Evolutionary conservation across 1,140 invertebrate species (phyloP).

Genomic region (Andrena cerasifolii): DNA sequence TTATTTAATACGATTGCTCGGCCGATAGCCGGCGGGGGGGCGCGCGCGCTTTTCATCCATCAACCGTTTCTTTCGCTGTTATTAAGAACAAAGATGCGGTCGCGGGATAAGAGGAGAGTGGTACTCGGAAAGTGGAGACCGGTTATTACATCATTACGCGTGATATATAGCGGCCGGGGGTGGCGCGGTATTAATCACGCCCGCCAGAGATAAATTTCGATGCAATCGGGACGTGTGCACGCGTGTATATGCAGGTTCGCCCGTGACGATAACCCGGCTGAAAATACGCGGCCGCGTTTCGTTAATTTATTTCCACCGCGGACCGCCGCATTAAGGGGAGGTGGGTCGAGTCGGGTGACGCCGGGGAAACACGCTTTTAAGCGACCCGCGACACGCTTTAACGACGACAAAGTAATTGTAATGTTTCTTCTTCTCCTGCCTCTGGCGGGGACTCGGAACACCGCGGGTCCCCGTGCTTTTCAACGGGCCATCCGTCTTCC

Average conservation of each 20-base stretch:
- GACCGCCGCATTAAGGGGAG: constrained; percentile 37
- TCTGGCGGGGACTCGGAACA: background rate
- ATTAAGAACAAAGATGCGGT: constrained; percentile 32
- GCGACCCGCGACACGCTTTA: background rate
- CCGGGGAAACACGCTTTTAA: background rate
- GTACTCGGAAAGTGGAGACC: constrained; percentile 31
- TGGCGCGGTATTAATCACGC: constrained; percentile 51
- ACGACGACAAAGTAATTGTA: constrained; percentile 8
- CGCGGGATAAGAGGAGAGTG: constrained; percentile 28
- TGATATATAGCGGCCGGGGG: constrained; percentile 44
- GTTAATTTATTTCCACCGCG: constrained; percentile 39
- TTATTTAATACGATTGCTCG: constrained; percentile 49
- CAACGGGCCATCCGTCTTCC: background rate
- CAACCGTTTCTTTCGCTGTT: constrained; percentile 42
- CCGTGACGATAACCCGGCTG: constrained; percentile 35
- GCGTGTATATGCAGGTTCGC: constrained; percentile 19
- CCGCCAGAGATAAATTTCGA: constrained; percentile 55
- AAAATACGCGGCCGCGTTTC: constrained; percentile 48
- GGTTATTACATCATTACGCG: constrained; percentile 60
- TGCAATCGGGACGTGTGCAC: constrained; percentile 41
- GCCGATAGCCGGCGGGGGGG: constrained; percentile 19
- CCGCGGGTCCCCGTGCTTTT: background rate
- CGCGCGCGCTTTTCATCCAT: constrained; percentile 40
- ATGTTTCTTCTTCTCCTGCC: background rate
- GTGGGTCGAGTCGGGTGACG: background rate